These are phyloP conservation scores for Pyrocephalus nanus DNA, from an alignment of 2,797 vertebrate species.

Conservation along the genomic window DNA sequence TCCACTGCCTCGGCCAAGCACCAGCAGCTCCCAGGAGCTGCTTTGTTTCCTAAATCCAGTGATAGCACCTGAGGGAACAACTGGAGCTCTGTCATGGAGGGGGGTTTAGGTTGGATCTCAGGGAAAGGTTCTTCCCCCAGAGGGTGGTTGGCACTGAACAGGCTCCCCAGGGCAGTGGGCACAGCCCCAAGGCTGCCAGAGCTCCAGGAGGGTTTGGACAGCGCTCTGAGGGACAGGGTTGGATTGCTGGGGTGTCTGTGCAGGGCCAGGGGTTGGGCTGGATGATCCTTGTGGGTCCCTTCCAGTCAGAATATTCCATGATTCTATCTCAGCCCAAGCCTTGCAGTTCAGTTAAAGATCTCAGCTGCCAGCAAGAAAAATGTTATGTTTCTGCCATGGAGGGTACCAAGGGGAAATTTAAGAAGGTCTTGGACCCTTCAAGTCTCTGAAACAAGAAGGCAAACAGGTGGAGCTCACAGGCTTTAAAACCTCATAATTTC, in stretches of 20 bases:
- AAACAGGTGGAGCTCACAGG: not conserved
- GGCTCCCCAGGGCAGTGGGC: not conserved
- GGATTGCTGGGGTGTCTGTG: not conserved
- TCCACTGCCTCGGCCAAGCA: not conserved
- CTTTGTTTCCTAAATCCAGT: not conserved
- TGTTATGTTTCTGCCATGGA: not conserved
- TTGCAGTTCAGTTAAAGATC: not conserved
- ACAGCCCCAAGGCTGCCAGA: not conserved
- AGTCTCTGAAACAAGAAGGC: not conserved
- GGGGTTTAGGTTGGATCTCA: rapidly evolving
- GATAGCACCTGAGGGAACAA: not conserved
- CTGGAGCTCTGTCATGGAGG: not conserved
- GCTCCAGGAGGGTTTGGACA: not conserved
- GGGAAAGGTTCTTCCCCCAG: not conserved
- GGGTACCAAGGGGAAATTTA: not conserved
- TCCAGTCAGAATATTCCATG: no score
- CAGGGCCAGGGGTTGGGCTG: rapidly evolving
- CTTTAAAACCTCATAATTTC: not conserved
- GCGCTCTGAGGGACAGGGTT: not conserved
- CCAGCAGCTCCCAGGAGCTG: not conserved
- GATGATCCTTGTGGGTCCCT: not conserved
- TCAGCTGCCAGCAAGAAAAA: not conserved
- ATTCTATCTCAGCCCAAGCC: not conserved
- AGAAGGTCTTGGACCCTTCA: not conserved
- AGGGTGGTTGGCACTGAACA: not conserved